Evolutionary conservation across 1,140 invertebrate species (phyloP), one percentile per base, ranked within the genome.

Genomic region (Psix sp.): DNA sequence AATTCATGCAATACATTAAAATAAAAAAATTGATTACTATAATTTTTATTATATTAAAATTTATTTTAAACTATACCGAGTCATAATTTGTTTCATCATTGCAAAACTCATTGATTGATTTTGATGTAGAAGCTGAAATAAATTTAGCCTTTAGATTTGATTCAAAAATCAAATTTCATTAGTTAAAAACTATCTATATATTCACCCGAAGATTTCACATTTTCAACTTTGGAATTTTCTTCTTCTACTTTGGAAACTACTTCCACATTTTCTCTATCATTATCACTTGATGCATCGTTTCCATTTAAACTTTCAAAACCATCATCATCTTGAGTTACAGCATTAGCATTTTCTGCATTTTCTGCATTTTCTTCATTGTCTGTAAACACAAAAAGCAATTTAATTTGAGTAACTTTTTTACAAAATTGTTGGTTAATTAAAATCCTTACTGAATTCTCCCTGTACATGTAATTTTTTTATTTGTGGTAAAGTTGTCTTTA

Each of bases 281-380:
- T 90, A 42, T 92, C 92, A 82, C 93, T 92, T 0, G 93, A 94
- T 65, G 91, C 92, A 49, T 73, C 70, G 80, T 94, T 94, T 10
- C 93, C 92, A 80, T 94, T 94, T n/a, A 95, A 87, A 80, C 94
- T 95, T 86, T 95, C 94, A 82, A 95, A 95, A 10, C 94, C 94
- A 84, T 95, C 94, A 79, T 95, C 94, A 36, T 94, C 93, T 52
- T 83, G 85, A 72, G 84, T 81, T 29, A 84, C 71, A 42, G 48
- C 57, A 51, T 74, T 76, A 18, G 29, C 36, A 71, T 75, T 82
- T 54, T 60, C 72, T 26, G 3, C 15, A 39, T 54, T 70, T n/a
- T 29, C 26, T 10, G 2, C 2, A 10, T 29, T 7, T 31, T 56
- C 40, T 68, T 56, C 77, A 67, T 77, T 73, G 46, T 72, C 66